A percentile compares a stretch with the other conserved stretches of the same genome.
Evolutionary conservation across 2,888 invertebrate species (phyloP).

Genomic region (Portevinia maculata): DNA sequence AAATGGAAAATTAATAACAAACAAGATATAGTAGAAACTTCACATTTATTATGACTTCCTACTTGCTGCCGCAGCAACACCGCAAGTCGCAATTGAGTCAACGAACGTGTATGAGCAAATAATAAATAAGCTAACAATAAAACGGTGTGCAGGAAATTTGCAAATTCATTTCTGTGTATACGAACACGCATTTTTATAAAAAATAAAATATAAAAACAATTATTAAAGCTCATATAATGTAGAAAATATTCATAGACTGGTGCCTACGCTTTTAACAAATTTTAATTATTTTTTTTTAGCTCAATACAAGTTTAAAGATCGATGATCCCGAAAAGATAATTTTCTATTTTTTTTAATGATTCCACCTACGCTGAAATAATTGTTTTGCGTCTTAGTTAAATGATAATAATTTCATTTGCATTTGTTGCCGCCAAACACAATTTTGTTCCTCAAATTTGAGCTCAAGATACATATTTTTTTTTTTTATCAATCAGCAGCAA

Average conservation of each 20-base stretch:
- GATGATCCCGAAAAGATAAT: slow-evolving; percentile 18
- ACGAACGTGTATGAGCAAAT: slow-evolving; percentile 22
- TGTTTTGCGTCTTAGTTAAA: slow-evolving; percentile 16
- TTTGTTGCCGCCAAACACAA: slow-evolving; percentile 4
- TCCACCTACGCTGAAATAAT: slow-evolving; percentile 3
- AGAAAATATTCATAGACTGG: slow-evolving; percentile 20
- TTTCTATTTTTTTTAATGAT: background rate
- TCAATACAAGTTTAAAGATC: slow-evolving; percentile 38
- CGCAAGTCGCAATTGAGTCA: slow-evolving; percentile 24
- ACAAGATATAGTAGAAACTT: background rate
- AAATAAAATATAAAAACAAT: slow-evolving; percentile 19
- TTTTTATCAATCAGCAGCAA: too few species aligned
- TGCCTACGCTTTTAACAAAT: slow-evolving; percentile 7
- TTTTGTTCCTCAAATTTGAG: slow-evolving; percentile 22
- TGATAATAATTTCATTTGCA: slow-evolving; percentile 15
- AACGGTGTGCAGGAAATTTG: slow-evolving; percentile 1
- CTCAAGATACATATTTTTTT: background rate
- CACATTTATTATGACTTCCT: slow-evolving; percentile 10
- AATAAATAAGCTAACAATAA: slow-evolving; percentile 10
- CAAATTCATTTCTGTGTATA: background rate
- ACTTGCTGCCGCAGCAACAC: background rate
- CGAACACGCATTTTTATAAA: background rate
- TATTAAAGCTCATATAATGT: too few species aligned
- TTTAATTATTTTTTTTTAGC: slow-evolving; percentile 28
- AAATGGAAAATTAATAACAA: slow-evolving; percentile 17